phyloP scores from a whole-genome alignment of 2,113 vertebrate species.

The Ctenomys sociabilis region DNA sequence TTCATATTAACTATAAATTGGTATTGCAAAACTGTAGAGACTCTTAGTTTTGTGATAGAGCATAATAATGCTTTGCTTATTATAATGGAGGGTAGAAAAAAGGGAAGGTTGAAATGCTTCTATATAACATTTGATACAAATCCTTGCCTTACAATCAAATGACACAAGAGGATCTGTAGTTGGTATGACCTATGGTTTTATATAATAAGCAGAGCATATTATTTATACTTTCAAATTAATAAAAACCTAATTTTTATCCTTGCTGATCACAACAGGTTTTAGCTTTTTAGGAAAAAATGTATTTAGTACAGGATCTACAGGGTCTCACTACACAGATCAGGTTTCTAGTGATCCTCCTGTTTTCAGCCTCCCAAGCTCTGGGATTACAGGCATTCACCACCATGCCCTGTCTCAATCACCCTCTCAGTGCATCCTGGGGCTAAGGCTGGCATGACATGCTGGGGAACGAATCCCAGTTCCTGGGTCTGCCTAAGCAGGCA shows the following conservation, averaged over 20 bases:
- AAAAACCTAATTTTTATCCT: background rate
- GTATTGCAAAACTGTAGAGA: background rate
- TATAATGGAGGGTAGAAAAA: background rate
- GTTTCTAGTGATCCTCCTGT: no score
- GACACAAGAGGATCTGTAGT: background rate
- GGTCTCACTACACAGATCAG: no score
- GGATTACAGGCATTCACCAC: no score
- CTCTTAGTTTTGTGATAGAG: background rate
- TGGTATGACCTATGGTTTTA: background rate
- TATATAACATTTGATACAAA: background rate
- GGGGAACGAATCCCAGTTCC: no score
- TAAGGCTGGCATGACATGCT: no score
- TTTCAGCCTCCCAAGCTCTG: no score
- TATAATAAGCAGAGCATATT: background rate
- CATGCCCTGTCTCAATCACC: no score
- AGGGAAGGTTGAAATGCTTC: rapidly evolving
- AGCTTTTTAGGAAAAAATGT: background rate
- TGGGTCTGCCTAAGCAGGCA: no score
- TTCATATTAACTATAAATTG: background rate
- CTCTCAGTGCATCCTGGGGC: no score
- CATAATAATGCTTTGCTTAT: background rate
- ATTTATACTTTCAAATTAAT: background rate
- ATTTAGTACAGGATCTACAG: no score
- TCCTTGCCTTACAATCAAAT: background rate
- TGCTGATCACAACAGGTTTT: background rate